A percentile compares a stretch with the other conserved stretches of the same genome.
These are phyloP conservation scores for Thalassaphorura encarpata DNA, from an alignment of 1,140 invertebrate genomes.

Conservation along the genomic window DNA sequence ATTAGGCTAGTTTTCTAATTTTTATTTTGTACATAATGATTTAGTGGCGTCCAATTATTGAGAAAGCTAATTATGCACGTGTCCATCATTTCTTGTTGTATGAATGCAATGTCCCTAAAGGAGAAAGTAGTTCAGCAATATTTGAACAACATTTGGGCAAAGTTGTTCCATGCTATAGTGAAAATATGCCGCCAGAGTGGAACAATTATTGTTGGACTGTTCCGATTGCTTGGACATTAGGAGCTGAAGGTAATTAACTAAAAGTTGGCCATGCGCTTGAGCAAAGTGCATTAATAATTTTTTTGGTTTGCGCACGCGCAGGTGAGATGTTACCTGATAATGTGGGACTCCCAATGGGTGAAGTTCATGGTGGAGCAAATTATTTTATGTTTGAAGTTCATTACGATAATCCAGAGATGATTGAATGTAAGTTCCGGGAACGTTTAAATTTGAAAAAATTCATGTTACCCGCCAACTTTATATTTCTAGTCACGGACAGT, in stretches of 20 bases:
- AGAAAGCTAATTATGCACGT: not conserved
- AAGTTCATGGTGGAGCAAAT: conserved; percentile 50
- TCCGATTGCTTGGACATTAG: not conserved
- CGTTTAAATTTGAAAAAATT: no score
- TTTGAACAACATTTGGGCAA: not conserved
- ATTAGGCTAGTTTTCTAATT: not conserved
- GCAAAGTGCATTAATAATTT: no score
- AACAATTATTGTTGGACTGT: not conserved
- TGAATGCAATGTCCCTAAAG: conserved; percentile 5
- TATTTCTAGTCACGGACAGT: conserved; percentile 52
- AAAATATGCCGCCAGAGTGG: not conserved
- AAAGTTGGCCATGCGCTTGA: no score
- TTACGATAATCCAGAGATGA: conserved; percentile 64
- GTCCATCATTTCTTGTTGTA: conserved; percentile 1
- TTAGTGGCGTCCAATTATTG: conserved; percentile 3
- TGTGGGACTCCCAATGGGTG: conserved; percentile 67
- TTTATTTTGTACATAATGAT: no score
- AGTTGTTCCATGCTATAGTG: not conserved
- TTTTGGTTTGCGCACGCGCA: no score
- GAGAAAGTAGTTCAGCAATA: not conserved
- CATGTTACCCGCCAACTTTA: no score
- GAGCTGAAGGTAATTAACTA: conserved; percentile 8
- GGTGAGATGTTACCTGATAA: conserved; percentile 64
- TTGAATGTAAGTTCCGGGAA: conserved; percentile 50
- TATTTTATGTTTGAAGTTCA: conserved; percentile 84